Base-by-base conservation (phyloP, 2,797 vertebrate species). In the Acestrorhynchus altus region DNA sequence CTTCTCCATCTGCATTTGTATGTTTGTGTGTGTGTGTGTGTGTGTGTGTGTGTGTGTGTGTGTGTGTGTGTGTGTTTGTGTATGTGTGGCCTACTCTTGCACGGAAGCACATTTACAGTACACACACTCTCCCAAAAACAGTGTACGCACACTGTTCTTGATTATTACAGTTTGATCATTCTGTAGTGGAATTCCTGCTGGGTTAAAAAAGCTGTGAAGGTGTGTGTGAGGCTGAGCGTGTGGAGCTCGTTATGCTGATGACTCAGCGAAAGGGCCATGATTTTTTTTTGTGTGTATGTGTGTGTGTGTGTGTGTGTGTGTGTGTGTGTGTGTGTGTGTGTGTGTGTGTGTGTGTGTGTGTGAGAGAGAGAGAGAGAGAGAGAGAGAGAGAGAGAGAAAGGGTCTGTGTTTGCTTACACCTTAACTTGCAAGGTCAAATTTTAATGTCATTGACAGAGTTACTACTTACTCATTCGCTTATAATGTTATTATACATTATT, bases 31-130 rank as follows among this genome's bases (percentile, higher is more conserved):
- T 66, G 11, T 57, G 76, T 65, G 47, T 65, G 47, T 64, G 39
- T 52, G 8, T 40, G 49, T 39, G 31, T 44, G 59, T 71, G 47
- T 64, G 67, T 71, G 16, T 57, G 76, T 72, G 68, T 66, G 11
- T 57, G 76, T 65, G 47, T 65, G 47, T 64, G 39, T 52, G 8
- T 40, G 49, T 39, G 31, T 44, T 47, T 71, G 47, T 64, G 67
- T 71, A 11, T 57, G 76, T 72, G 51, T 72, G 52, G 20, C 31
- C 60, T 40, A 22, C 60, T 71, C 49, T n/a, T n/a, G 24, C 70
- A 73, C 20, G 22, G 52, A 28, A 66, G 54, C 77, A 4, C 20
- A 57, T 67, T 67, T 73, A 67, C 28, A 67, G 61, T 13, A 47
- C 68, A 71, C 24, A 72, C 39, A 24, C 46, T 28, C 31, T 54